Evolutionary conservation across 2,888 invertebrate genomes (phyloP).

Genomic region (Drosophila sordidula): DNA sequence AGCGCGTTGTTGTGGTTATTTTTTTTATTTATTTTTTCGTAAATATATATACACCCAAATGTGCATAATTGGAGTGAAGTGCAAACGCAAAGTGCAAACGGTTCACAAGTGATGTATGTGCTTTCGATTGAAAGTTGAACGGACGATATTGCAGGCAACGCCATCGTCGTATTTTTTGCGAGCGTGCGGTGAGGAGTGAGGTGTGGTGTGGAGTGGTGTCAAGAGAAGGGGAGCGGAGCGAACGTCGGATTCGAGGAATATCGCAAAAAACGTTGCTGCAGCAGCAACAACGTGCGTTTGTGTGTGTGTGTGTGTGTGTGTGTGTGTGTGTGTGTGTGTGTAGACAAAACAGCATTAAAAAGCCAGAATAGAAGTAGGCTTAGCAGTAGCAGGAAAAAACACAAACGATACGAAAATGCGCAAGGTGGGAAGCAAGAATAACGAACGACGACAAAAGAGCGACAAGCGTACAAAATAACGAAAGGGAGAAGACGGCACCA

Average conservation of each 20-base stretch:
- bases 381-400: slow-evolving; percentile 29
- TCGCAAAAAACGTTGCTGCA: slow-evolving; percentile 58
- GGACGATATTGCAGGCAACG: slow-evolving; percentile 47
- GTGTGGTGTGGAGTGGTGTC: slow-evolving; percentile 5
- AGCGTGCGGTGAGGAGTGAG: slow-evolving; percentile 6
- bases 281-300: slow-evolving; percentile 67
- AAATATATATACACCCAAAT: slow-evolving; percentile 48
- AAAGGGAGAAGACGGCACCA: slow-evolving; percentile 30
- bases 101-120: slow-evolving; percentile 43
- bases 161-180: slow-evolving; percentile 40
- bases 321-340: slow-evolving; percentile 41
- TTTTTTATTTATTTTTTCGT: slow-evolving; percentile 74
- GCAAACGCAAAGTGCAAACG: slow-evolving; percentile 40
- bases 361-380: slow-evolving; percentile 30
- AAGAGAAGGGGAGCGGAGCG: slow-evolving; percentile 3
- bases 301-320: slow-evolving; percentile 45
- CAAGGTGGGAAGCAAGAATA: slow-evolving; percentile 49
- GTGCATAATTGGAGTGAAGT: slow-evolving; percentile 54
- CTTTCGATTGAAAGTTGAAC: slow-evolving; percentile 45
- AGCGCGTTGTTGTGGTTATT: slow-evolving; percentile 66
- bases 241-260: slow-evolving; percentile 60
- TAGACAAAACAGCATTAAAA: slow-evolving; percentile 51
- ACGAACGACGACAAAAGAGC: slow-evolving; percentile 42
- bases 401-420: slow-evolving; percentile 44
- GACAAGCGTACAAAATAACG: slow-evolving; percentile 34